A percentile compares a stretch with the other conserved stretches of the same genome.
phyloP scores from a whole-genome alignment of 2,888 invertebrate species.

The Hypsopygia costalis region DNA sequence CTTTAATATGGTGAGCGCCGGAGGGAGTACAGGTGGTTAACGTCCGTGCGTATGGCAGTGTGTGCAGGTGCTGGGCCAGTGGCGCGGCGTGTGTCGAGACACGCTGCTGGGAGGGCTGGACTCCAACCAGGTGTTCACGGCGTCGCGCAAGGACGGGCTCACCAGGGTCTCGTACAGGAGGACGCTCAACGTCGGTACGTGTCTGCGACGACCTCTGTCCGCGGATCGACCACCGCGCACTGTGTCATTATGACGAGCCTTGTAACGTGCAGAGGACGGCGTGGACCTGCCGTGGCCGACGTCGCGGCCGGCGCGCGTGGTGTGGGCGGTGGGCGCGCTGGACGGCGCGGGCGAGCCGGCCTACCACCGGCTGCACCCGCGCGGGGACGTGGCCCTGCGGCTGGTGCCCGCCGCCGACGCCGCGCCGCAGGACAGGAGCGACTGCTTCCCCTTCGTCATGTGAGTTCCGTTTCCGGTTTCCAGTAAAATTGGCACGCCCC shows the following conservation, averaged over 20 bases:
- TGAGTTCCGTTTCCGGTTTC: too few relatives aligned
- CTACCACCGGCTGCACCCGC: constrained; percentile 90
- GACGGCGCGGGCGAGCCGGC: constrained; percentile 89
- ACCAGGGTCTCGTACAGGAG: constrained; percentile 90
- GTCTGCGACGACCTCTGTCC: too few relatives aligned
- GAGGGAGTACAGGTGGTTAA: too few relatives aligned
- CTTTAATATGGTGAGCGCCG: too few relatives aligned
- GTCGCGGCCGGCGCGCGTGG: constrained; percentile 83
- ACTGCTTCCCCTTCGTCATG: constrained; percentile 88
- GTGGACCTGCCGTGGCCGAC: constrained; percentile 87
- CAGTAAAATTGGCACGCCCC: too few relatives aligned
- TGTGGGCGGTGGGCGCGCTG: constrained; percentile 92
- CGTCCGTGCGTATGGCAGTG: constrained; percentile 82
- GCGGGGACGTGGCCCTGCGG: constrained; percentile 83
- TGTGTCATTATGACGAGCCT: too few relatives aligned
- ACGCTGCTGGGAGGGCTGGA: constrained; percentile 90
- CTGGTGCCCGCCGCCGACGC: constrained; percentile 80
- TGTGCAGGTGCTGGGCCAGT: constrained; percentile 91
- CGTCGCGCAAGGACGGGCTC: constrained; percentile 86
- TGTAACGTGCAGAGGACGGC: constrained; percentile 84
- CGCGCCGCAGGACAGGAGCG: constrained; percentile 67
- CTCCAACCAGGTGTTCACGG: constrained; percentile 89
- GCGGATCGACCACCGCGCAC: too few relatives aligned
- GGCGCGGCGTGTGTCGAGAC: constrained; percentile 93
- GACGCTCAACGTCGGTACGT: constrained; percentile 86